These are phyloP conservation scores for Philonicus albiceps DNA, from an alignment of 2,888 invertebrate genomes.

Conservation along the genomic window DNA sequence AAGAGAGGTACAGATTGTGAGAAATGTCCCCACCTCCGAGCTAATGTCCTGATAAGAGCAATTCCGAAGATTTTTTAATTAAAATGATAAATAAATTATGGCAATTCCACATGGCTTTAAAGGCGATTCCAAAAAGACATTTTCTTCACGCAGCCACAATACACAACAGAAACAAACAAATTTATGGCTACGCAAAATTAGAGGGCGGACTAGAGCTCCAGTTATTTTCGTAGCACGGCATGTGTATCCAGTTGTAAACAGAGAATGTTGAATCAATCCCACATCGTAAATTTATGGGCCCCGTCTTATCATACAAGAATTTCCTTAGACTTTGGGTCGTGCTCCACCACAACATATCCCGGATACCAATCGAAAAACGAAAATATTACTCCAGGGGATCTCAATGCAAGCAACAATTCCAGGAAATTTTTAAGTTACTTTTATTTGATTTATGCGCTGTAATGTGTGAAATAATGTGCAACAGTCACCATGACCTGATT, in stretches of 20 bases:
- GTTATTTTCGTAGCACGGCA: background rate
- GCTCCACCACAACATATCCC: background rate
- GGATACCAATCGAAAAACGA: background rate
- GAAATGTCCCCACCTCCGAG: background rate
- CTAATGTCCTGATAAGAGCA: background rate
- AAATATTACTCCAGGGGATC: background rate
- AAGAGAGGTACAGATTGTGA: background rate
- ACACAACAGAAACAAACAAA: constrained; percentile 16
- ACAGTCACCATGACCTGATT: background rate
- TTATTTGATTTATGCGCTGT: constrained; percentile 13
- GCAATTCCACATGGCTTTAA: background rate
- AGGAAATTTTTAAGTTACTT: background rate
- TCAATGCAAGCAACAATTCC: background rate
- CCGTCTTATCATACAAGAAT: constrained; percentile 18
- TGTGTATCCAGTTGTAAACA: constrained; percentile 9
- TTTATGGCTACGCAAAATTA: constrained; percentile 14
- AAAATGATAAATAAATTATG: background rate
- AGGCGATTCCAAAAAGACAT: background rate
- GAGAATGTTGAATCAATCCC: background rate
- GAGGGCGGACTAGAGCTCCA: background rate
- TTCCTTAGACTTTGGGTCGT: background rate
- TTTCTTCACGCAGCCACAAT: background rate
- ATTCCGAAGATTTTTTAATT: background rate
- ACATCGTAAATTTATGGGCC: constrained; percentile 11
- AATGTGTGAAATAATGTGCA: constrained; percentile 11